Percentiles rank a stretch among this genome's conserved stretches.
Conservation (phyloP, 2,113 vertebrate species). For the Syngnathus typhle region DNA sequence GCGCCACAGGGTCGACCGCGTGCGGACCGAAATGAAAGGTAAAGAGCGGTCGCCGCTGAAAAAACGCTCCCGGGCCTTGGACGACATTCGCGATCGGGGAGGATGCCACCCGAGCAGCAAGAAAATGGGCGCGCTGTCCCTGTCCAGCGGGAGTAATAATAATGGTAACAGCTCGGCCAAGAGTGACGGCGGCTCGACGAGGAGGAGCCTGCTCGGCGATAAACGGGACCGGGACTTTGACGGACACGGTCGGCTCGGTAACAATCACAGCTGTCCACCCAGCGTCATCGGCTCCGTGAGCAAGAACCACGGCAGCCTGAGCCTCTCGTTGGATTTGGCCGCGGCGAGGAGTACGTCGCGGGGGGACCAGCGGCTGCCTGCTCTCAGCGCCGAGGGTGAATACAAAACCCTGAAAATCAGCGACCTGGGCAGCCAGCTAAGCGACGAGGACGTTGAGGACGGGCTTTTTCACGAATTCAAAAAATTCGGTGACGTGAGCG, state of each 20-base stretch:
- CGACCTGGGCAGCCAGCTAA: conserved; percentile 88
- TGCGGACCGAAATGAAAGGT: conserved; percentile 80
- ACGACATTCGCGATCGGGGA: conserved; percentile 82
- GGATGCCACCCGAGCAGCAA: conserved; percentile 81
- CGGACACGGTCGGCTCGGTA: conserved; percentile 71
- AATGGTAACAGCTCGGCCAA: conserved; percentile 75
- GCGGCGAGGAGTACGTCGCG: conserved; percentile 63
- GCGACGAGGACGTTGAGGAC: conserved; percentile 92
- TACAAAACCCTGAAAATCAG: conserved; percentile 96
- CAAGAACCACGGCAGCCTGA: conserved; percentile 73
- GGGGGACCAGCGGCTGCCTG: conserved; percentile 62
- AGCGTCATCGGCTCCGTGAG: conserved; percentile 69
- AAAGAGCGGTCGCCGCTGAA: conserved; percentile 94
- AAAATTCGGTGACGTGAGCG: conserved; percentile 92
- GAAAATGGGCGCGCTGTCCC: conserved; percentile 80
- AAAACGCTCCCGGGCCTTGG: conserved; percentile 88
- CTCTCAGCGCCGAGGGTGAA: conserved; percentile 72
- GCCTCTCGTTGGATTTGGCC: conserved; percentile 65
- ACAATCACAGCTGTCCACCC: conserved; percentile 71
- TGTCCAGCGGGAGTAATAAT: conserved; percentile 74
- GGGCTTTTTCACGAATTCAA: conserved; percentile 97
- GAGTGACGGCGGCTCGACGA: conserved; percentile 73
- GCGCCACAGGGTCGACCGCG: conserved; percentile 24
- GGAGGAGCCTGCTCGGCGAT: conserved; percentile 78
- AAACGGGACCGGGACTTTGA: conserved; percentile 84